Conservation (phyloP, 2,888 invertebrate genomes). For the Coenonympha glycerion region DNA sequence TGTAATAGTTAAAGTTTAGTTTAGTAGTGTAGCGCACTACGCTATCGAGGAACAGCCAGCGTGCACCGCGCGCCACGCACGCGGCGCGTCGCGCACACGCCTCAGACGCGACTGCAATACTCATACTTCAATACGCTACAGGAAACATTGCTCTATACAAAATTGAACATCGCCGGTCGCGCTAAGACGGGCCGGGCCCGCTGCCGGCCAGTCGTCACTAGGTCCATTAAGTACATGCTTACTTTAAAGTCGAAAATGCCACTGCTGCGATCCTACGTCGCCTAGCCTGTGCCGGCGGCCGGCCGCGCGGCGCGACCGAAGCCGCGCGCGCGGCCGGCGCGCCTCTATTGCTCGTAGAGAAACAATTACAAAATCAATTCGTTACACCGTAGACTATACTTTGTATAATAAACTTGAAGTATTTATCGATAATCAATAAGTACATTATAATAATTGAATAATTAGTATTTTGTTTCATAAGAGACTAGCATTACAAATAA, state of each 20-base stretch:
- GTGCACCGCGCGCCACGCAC: neutral
- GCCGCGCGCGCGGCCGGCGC: constrained; percentile 16
- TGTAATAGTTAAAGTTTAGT: no score
- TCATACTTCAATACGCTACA: constrained; percentile 72
- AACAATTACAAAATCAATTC: constrained; percentile 72
- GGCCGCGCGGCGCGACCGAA: constrained; percentile 23
- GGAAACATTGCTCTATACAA: constrained; percentile 75
- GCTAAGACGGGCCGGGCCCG: constrained; percentile 64
- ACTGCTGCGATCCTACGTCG: constrained; percentile 71
- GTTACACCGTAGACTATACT: constrained; percentile 74
- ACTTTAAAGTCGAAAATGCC: constrained; percentile 71
- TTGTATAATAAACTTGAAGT: constrained; percentile 75
- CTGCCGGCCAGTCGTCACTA: constrained; percentile 58
- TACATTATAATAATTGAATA: constrained; percentile 77
- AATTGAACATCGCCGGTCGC: constrained; percentile 74
- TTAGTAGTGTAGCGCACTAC: constrained; percentile 50
- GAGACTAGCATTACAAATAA: constrained; percentile 77
- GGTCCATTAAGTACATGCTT: constrained; percentile 70
- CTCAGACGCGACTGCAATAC: no score
- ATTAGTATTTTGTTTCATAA: constrained; percentile 76
- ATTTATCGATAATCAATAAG: constrained; percentile 76
- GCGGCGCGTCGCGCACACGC: constrained; percentile 21
- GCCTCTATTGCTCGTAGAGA: constrained; percentile 66
- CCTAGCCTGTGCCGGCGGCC: constrained; percentile 42
- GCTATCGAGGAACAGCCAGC: constrained; percentile 28